These are phyloP conservation scores for Sebastes kiyomatsui DNA, from an alignment of 2,797 vertebrate genomes.

Conservation along the genomic window DNA sequence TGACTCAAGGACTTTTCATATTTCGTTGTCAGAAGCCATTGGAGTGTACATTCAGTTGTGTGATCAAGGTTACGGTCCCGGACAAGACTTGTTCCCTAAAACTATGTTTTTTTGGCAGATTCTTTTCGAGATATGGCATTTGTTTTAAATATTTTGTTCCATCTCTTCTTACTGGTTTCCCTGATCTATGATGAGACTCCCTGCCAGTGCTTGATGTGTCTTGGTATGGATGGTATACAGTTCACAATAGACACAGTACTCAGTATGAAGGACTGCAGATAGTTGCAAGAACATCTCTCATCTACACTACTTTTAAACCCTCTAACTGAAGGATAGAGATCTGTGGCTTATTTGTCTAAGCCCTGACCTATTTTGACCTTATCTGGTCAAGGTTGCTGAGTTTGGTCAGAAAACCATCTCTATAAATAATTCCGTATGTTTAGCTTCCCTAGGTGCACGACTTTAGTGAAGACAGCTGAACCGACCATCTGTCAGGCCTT, in stretches of 20 bases:
- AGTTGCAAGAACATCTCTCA: background rate
- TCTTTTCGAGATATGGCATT: background rate
- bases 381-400: background rate
- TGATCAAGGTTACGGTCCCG: conserved; percentile 17
- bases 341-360: background rate
- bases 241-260: background rate
- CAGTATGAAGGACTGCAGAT: background rate
- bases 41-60: conserved; percentile 17
- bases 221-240: background rate
- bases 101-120: background rate
- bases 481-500: too few species aligned
- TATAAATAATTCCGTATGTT: conserved; percentile 12
- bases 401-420: background rate
- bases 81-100: background rate
- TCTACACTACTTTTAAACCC: too few species aligned
- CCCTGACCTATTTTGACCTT: background rate
- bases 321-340: background rate
- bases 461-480: background rate
- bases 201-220: background rate
- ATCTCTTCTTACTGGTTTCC: too few species aligned
- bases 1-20: conserved; percentile 42
- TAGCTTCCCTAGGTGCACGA: background rate
- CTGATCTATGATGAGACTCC: background rate
- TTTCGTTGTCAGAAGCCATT: conserved; percentile 36
- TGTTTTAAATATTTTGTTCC: background rate